Base-by-base conservation (phyloP, 2,113 vertebrate genomes). In the Heliornis fulica region DNA sequence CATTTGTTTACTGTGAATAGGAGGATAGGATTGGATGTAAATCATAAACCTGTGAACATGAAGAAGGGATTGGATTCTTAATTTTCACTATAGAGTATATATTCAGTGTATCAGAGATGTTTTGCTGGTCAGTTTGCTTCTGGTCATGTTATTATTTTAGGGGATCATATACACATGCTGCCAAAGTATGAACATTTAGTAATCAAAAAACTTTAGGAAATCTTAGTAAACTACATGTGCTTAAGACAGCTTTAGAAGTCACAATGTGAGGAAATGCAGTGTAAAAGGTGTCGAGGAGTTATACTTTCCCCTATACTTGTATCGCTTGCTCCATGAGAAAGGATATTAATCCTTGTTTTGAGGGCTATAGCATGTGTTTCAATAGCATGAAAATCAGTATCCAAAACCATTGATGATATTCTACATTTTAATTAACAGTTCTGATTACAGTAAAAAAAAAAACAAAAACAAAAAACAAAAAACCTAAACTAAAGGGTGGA, bases 381-480 rank as follows among this genome's bases (percentile, higher is more conserved):
- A 48, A 69, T 34, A 84, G 15, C 36, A 48, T 15, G 20, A 88
- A 93, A 97, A 97, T 86, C 78, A 38, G 77, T 84, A 96, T 92
- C 34, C 23, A 80, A 79, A 75, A 32, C n/a, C 11, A 95, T 12
- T 25, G 15, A 59, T 40, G 1, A 4, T 78, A 15, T 31, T 79
- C 87, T 92, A 66, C 21, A 70, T 86, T 81, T 43, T 51, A 80
- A 53, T 94, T 74, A 94, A 69, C 64, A 87, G 34, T 83, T 70
- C 40, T 86, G 15, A 46, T 61, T 82, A 60, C 68, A 85, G 11
- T 40, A 83, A 94, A 95, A 79, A 96, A 91, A n/a, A n/a, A n/a
- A n/a, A n/a, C n/a, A n/a, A n/a, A n/a, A n/a, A n/a, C n/a, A n/a
- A n/a, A n/a, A n/a, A n/a, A n/a, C n/a, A n/a, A n/a, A n/a, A n/a